A percentile compares a stretch with the other conserved stretches of the same genome.
Evolutionary conservation across 37 sponge, comb jelly and placozoan genomes (phyloP).

Genomic region (Crambe crambe): DNA sequence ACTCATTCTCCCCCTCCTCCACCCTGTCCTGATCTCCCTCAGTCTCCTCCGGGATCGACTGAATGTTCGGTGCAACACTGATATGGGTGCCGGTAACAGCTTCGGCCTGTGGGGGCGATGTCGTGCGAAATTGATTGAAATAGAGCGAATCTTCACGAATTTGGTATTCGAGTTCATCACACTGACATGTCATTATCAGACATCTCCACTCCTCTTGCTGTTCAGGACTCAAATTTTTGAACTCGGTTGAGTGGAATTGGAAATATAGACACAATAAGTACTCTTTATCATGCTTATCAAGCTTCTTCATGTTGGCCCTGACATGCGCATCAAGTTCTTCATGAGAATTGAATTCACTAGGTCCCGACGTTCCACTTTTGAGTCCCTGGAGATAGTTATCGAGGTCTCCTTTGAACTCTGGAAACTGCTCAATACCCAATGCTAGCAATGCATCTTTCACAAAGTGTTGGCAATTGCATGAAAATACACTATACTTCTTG

Average conservation of each 20-base stretch:
- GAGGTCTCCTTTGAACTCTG: conserved; percentile 4
- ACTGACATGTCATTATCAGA: neutral
- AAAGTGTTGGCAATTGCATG: conserved; percentile 41
- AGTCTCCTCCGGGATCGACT: too few species aligned
- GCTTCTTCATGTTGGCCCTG: neutral
- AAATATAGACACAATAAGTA: conserved; percentile 17
- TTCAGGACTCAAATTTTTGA: neutral
- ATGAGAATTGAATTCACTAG: conserved; percentile 6
- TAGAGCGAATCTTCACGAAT: too few species aligned
- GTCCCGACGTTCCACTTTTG: neutral
- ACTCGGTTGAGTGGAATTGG: conserved; percentile 2
- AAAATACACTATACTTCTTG: conserved; percentile 6
- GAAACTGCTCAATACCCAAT: conserved; percentile 10
- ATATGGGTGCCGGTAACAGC: too few species aligned
- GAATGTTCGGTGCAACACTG: too few species aligned
- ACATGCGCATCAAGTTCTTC: conserved; percentile 15
- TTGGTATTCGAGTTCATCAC: neutral
- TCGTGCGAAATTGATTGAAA: too few species aligned
- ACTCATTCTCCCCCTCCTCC: too few species aligned
- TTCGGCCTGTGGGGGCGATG: too few species aligned
- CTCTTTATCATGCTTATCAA: conserved; percentile 3
- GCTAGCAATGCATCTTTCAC: conserved; percentile 16
- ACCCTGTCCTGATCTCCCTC: too few species aligned
- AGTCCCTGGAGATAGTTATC: neutral
- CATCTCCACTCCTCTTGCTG: conserved; percentile 4